Evolutionary conservation across 92 coral and sea anemone genomes (phyloP), one percentile per base, ranked within the genome.

Genomic region (Palythoa grandis): DNA sequence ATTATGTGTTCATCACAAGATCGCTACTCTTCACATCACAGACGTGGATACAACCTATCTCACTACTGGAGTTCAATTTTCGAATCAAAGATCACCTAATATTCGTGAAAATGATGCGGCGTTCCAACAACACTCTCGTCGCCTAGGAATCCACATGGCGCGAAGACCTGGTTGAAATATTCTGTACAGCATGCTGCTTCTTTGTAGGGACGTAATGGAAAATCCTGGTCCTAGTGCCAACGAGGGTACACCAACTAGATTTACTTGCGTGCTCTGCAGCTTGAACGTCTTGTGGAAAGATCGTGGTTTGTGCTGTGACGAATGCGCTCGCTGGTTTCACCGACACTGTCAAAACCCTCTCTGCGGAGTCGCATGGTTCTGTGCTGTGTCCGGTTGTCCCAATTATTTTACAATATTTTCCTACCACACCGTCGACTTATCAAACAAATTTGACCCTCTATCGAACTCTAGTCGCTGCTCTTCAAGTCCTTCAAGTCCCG

Each of bases 21-120:
- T 43, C 85, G 13, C 29, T 61, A 12, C 52, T 61, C 24, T 65
- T 69, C 37, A 14, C 48, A 79, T 35, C 56, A 5, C 56, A 29
- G 73, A 19, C 19, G 52, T 69, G 72, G 57, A 61, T 52, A 29
- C 70, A 57, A 67, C 84, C 23, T 35, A 29, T 15, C 67, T 61
- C 22, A 79, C 85, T 69, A 43, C 0, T 22, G 85, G 85, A 69
- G 24, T 61, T 69, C 38, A 61, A 38, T 79, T 61, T 58, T 61
- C 85, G 11, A 57, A 60, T 61, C 23, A 79, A 25, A 79, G 77
- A 43, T 72, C 54, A 63, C 85, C 35, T 61, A 79, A 79, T 35
- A 79, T 38, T 61, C 73, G 85, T 79, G 72, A 2, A 79, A 79
- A 79, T 63, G 85, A 79, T 61, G 74, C 15, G 56, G 85, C 70